A percentile compares a stretch with the other conserved stretches of the same genome.
Conservation (phyloP, 2,797 vertebrate genomes). For the Cacajao melanocephalus region DNA sequence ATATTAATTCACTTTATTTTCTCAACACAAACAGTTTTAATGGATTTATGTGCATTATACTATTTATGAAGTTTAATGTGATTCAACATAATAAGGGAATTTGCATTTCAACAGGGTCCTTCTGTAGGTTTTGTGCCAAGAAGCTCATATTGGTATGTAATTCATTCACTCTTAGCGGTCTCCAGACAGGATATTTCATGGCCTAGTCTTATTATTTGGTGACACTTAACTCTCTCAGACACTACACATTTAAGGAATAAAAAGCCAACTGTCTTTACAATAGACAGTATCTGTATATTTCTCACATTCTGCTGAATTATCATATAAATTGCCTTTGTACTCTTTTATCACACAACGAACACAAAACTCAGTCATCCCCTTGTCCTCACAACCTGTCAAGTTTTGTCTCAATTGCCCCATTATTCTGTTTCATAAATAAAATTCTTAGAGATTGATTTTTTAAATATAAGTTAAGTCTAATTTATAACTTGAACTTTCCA, state of each 20-base stretch:
- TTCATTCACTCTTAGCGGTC: slow-evolving; percentile 76
- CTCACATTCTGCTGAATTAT: not conserved
- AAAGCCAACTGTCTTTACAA: not conserved
- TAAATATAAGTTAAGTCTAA: not conserved
- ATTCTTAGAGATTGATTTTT: not conserved
- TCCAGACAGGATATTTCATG: slow-evolving; percentile 82
- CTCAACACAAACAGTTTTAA: slow-evolving; percentile 80
- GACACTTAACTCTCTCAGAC: slow-evolving; percentile 39
- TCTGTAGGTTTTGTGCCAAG: slow-evolving; percentile 80
- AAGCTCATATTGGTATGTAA: slow-evolving; percentile 77
- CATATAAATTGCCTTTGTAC: not conserved
- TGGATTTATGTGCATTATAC: slow-evolving; percentile 76
- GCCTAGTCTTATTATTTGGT: not conserved
- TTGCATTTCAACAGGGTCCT: slow-evolving; percentile 83
- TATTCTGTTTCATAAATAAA: not conserved
- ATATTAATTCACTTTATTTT: slow-evolving; percentile 81
- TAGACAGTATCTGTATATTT: not conserved
- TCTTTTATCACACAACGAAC: not conserved
- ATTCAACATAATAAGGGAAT: slow-evolving; percentile 83
- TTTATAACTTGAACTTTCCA: not conserved
- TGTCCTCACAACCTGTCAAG: not conserved
- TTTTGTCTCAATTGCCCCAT: not conserved
- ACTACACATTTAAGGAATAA: slow-evolving; percentile 43
- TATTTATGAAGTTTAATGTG: slow-evolving; percentile 81
- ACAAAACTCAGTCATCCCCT: not conserved